Evolutionary conservation across 2,797 vertebrate species (phyloP).

Genomic region (Morelia viridis): DNA sequence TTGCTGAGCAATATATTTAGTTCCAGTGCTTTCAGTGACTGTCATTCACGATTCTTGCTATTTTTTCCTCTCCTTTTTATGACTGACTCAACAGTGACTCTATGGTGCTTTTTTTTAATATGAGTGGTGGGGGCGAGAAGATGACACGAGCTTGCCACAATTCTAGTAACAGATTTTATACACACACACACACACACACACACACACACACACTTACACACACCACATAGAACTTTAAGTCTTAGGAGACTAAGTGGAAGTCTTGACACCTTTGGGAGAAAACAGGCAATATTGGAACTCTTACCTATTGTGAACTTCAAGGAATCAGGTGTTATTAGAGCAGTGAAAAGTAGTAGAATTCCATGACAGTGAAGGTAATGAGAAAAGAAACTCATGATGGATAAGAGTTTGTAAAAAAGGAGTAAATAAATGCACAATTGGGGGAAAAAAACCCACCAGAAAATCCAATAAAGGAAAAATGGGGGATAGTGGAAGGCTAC

Average conservation of each 20-base stretch:
- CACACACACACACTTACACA: too few species aligned
- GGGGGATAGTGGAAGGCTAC: not conserved
- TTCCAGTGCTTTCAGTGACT: conserved; percentile 29
- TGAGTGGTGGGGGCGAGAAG: not conserved
- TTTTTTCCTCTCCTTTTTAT: conserved; percentile 29
- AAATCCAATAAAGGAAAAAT: not conserved
- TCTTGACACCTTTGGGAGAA: not conserved
- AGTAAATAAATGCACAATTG: not conserved
- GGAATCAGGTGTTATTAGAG: not conserved
- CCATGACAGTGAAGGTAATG: not conserved
- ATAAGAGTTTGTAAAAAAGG: not conserved
- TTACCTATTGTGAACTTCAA: not conserved
- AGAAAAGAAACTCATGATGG: not conserved
- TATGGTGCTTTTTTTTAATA: not conserved
- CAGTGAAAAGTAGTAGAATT: not conserved
- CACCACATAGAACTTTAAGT: not conserved
- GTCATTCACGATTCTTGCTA: conserved; percentile 42
- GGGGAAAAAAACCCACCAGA: not conserved
- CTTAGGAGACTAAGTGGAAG: not conserved
- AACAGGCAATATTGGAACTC: not conserved
- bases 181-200: not conserved
- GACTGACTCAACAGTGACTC: conserved; percentile 34
- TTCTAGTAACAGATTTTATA: not conserved
- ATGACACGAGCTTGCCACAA: not conserved
- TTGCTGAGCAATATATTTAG: conserved; percentile 12